These are phyloP conservation scores for Rhingia campestris DNA, from an alignment of 2,888 invertebrate genomes.

Conservation along the genomic window DNA sequence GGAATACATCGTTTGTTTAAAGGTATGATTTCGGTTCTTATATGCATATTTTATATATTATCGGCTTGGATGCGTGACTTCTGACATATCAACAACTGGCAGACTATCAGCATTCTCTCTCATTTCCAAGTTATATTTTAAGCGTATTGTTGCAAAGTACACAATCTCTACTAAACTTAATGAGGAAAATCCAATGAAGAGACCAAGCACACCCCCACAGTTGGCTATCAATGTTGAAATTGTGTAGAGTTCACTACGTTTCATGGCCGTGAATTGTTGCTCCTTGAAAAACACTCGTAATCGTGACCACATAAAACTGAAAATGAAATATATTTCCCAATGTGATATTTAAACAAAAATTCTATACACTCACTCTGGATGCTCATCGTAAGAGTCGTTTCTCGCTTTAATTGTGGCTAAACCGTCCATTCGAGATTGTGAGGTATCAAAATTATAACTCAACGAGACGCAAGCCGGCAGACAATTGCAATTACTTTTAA, in stretches of 20 bases:
- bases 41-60: no score
- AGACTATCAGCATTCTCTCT: constrained; percentile 9
- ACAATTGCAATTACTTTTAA: constrained; percentile 79
- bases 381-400: constrained; percentile 79
- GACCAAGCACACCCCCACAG: constrained; percentile 86
- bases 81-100: no score
- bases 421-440: constrained; percentile 78
- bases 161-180: constrained; percentile 83
- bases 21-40: no score
- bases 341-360: not conserved
- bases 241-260: constrained; percentile 87
- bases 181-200: constrained; percentile 82
- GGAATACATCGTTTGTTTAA: no score
- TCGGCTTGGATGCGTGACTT: no score
- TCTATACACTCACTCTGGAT: constrained; percentile 77
- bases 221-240: constrained; percentile 87
- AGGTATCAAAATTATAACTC: constrained; percentile 81
- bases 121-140: constrained; percentile 77
- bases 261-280: constrained; percentile 87
- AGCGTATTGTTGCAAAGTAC: constrained; percentile 84
- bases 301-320: constrained; percentile 84
- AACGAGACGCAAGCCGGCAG: constrained; percentile 81
- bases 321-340: constrained; percentile 59
- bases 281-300: constrained; percentile 89
- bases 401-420: constrained; percentile 77